Conservation (phyloP, 2,888 invertebrate species). For the Diadegma fenestrale region DNA sequence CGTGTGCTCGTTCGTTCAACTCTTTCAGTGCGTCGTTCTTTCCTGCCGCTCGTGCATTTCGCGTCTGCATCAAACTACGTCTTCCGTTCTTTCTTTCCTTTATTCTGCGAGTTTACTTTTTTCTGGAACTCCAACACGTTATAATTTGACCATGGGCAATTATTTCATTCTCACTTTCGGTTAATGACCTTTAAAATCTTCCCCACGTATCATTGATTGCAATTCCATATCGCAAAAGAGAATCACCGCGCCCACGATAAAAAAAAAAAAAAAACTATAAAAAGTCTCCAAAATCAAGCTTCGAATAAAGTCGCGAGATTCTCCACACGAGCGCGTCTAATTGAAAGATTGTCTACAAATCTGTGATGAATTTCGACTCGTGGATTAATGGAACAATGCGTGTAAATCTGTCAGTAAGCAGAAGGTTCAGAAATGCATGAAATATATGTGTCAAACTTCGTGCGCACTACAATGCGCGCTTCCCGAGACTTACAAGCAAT, state of each 20-base stretch:
- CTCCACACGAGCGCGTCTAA: background rate
- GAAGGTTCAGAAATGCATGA: constrained; percentile 33
- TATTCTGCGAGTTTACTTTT: background rate
- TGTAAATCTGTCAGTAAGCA: constrained; percentile 39
- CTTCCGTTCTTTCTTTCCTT: background rate
- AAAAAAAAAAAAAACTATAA: no score
- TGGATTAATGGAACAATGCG: constrained; percentile 30
- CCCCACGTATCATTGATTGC: background rate
- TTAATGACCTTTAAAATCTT: background rate
- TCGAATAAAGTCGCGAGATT: background rate
- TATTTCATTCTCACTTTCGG: background rate
- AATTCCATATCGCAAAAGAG: background rate
- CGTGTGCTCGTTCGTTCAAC: constrained; percentile 40
- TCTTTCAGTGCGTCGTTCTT: constrained; percentile 10
- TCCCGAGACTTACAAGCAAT: constrained; percentile 23
- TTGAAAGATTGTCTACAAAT: background rate
- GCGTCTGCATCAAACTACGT: constrained; percentile 12
- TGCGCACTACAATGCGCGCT: constrained; percentile 52
- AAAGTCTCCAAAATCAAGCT: background rate
- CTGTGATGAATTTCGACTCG: background rate
- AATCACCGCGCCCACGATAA: no score
- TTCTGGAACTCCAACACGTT: background rate
- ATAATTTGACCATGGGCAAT: background rate
- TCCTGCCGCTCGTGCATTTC: background rate
- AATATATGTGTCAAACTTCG: constrained; percentile 66